Conservation (phyloP, 2,113 vertebrate genomes). For the Phyllostomus discolor region DNA sequence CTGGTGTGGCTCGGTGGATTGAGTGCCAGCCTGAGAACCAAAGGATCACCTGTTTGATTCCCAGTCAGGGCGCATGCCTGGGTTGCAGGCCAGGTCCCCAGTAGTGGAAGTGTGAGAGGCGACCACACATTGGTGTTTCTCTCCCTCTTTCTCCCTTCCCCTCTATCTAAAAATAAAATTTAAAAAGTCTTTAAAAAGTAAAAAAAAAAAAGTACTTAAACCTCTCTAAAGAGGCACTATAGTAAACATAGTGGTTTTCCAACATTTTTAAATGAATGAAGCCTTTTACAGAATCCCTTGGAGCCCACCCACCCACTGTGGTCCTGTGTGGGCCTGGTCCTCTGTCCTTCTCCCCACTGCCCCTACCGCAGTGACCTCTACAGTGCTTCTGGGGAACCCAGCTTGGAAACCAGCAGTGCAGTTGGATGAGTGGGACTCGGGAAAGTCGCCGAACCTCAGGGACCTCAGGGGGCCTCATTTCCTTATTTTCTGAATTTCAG, state of each 20-base stretch:
- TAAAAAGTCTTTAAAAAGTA: no score
- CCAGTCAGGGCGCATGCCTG: no score
- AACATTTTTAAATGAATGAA: background rate
- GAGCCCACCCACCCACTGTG: background rate
- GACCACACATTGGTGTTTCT: no score
- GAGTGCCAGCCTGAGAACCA: no score
- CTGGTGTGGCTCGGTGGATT: no score
- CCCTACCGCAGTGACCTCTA: background rate
- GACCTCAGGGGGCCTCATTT: background rate
- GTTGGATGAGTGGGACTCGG: background rate
- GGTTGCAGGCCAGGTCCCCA: no score
- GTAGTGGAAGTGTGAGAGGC: no score
- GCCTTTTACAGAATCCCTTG: background rate
- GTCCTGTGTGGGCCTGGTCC: background rate
- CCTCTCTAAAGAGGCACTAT: background rate
- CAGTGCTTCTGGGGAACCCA: background rate
- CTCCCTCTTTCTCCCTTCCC: no score
- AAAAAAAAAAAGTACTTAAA: background rate
- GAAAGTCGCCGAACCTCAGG: background rate
- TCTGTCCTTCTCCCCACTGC: background rate
- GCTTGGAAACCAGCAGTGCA: background rate
- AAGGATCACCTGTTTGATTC: no score
- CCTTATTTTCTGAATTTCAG: background rate
- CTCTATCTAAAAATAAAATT: no score
- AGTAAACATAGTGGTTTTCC: background rate